Evolutionary conservation across 2,888 invertebrate genomes (phyloP).

Genomic region (Allophyes oxyacanthae): DNA sequence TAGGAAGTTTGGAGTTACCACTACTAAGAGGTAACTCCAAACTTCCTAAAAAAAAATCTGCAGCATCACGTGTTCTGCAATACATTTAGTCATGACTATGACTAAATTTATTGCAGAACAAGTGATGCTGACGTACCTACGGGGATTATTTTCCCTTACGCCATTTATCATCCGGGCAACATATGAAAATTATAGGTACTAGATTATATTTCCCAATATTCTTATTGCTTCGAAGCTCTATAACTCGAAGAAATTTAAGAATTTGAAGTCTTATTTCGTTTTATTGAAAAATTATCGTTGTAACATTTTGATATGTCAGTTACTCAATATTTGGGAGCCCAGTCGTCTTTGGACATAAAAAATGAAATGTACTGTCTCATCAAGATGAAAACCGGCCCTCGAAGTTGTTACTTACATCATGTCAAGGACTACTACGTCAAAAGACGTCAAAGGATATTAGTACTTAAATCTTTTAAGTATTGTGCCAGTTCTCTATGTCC

Average conservation of each 20-base stretch:
- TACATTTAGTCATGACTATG: too few relatives aligned
- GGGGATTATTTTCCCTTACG: too few relatives aligned
- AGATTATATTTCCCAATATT: too few relatives aligned
- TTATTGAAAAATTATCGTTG: conserved; percentile 16
- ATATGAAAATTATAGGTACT: too few relatives aligned
- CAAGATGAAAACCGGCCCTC: conserved; percentile 7
- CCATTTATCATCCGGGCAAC: too few relatives aligned
- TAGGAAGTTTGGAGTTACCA: too few relatives aligned
- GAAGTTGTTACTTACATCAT: neutral
- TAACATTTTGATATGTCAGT: conserved; percentile 3
- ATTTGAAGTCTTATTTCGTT: conserved; percentile 15
- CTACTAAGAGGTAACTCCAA: too few relatives aligned
- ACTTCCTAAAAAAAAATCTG: too few relatives aligned
- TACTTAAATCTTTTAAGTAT: neutral
- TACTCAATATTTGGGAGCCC: conserved; percentile 6
- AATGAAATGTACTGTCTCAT: conserved; percentile 10
- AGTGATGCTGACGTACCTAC: too few relatives aligned
- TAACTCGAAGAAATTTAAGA: neutral
- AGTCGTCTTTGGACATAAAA: conserved; percentile 4
- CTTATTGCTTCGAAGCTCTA: neutral
- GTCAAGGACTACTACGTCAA: neutral
- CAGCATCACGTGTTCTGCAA: too few relatives aligned
- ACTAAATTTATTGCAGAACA: too few relatives aligned
- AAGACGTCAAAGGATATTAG: too few relatives aligned
- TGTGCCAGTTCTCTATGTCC: neutral